These are phyloP conservation scores for Psittacus erithacus DNA, from an alignment of 2,113 vertebrate genomes.

Conservation along the genomic window DNA sequence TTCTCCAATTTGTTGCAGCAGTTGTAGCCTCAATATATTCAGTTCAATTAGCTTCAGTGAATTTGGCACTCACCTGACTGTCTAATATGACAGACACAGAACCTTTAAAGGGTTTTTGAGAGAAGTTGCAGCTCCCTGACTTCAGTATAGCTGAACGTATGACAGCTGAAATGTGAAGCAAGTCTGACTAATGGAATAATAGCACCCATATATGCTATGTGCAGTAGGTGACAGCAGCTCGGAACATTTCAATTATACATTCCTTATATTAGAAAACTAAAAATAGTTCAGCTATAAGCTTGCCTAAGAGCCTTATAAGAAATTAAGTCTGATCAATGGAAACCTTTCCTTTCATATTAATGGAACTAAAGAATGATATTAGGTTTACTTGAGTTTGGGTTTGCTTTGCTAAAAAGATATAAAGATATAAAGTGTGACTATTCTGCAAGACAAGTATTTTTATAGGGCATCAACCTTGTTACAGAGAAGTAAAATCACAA, in stretches of 20 bases:
- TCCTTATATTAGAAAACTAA: neutral
- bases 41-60: neutral
- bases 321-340: neutral
- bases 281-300: neutral
- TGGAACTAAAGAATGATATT: neutral
- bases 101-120: neutral
- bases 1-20: neutral
- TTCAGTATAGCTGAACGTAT: neutral
- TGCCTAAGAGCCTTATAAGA: neutral
- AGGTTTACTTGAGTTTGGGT: neutral
- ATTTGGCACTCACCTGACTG: neutral
- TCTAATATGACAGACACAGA: neutral
- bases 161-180: neutral
- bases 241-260: neutral
- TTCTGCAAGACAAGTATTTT: constrained; percentile 6
- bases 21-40: neutral
- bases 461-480: neutral
- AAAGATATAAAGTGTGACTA: neutral
- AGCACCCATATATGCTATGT: neutral
- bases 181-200: neutral
- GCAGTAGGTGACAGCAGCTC: neutral
- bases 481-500: neutral
- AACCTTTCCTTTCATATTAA: neutral
- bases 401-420: neutral
- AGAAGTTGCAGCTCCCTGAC: neutral